phyloP scores from a whole-genome alignment of 2,113 vertebrate species.

The Sinocyclocheilus anophthalmus region DNA sequence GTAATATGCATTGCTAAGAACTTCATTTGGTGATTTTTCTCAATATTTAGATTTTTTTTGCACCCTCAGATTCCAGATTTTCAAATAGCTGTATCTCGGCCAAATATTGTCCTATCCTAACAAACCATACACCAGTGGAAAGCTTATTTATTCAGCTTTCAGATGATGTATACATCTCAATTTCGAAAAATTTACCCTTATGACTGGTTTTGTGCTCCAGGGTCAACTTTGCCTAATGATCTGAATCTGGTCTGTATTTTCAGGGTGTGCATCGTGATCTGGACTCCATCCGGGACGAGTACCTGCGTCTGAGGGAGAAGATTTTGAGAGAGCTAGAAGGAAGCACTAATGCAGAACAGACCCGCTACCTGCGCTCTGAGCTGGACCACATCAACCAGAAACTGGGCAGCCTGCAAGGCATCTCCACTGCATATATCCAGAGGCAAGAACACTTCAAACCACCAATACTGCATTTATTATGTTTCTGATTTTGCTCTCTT shows the following conservation, averaged over 20 bases:
- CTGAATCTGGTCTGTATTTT: neutral
- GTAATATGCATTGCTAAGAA: too few relatives aligned
- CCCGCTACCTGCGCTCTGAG: conserved; percentile 78
- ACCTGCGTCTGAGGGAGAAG: conserved; percentile 69
- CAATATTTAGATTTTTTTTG: too few relatives aligned
- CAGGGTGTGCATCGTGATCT: conserved; percentile 71
- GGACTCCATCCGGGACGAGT: conserved; percentile 71
- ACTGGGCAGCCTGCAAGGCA: conserved; percentile 84
- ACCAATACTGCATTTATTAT: neutral
- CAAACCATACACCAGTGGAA: too few relatives aligned
- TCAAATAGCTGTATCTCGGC: too few relatives aligned
- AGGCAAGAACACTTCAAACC: conserved; percentile 76
- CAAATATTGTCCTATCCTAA: too few relatives aligned
- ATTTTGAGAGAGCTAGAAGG: conserved; percentile 71
- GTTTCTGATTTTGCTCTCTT: neutral
- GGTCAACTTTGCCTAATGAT: too few relatives aligned
- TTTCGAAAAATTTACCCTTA: too few relatives aligned
- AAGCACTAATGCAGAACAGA: conserved; percentile 68
- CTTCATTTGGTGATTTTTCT: too few relatives aligned
- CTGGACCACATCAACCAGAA: conserved; percentile 86
- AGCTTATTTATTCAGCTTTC: too few relatives aligned
- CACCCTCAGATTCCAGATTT: too few relatives aligned
- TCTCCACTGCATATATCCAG: conserved; percentile 84
- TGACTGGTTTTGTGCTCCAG: too few relatives aligned
- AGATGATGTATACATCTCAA: too few relatives aligned